Conservation (phyloP, 2,797 vertebrate species). For the Chelidonichthys spinosus region DNA sequence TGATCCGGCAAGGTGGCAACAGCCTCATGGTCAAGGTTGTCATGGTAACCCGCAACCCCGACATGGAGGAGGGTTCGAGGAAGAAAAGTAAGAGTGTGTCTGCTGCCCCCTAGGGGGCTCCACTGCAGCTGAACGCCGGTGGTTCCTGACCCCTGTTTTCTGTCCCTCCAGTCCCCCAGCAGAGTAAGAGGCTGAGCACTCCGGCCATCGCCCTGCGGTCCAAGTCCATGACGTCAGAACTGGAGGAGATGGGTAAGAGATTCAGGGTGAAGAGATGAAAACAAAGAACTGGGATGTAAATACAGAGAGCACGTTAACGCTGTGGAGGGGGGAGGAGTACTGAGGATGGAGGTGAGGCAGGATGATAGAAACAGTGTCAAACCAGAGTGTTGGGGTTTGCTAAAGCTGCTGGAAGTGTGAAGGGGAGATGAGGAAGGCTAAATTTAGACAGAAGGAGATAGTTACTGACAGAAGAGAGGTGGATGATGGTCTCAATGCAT, state of each 20-base stretch:
- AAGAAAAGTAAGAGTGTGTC: conserved; percentile 88
- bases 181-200: conserved; percentile 91
- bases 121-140: not conserved
- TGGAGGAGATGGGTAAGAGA: conserved; percentile 96
- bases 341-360: conserved; percentile 48
- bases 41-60: conserved; percentile 95
- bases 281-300: conserved; percentile 17
- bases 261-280: not conserved
- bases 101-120: not conserved
- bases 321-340: conserved; percentile 4
- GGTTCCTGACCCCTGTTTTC: not conserved
- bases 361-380: conserved; percentile 61
- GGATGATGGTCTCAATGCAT: conserved; percentile 82
- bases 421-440: conserved; percentile 51
- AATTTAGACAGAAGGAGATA: conserved; percentile 59
- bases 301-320: conserved; percentile 4
- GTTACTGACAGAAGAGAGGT: conserved; percentile 43
- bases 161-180: conserved; percentile 86
- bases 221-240: conserved; percentile 96
- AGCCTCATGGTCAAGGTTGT: conserved; percentile 96
- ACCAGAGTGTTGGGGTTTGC: conserved; percentile 48
- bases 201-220: conserved; percentile 93
- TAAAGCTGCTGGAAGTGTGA: conserved; percentile 63
- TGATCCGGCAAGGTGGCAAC: conserved; percentile 96
- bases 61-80: conserved; percentile 92